Evolutionary conservation across 2,888 invertebrate species (phyloP), one percentile per base, ranked within the genome.

Genomic region (Sesamia inferens): DNA sequence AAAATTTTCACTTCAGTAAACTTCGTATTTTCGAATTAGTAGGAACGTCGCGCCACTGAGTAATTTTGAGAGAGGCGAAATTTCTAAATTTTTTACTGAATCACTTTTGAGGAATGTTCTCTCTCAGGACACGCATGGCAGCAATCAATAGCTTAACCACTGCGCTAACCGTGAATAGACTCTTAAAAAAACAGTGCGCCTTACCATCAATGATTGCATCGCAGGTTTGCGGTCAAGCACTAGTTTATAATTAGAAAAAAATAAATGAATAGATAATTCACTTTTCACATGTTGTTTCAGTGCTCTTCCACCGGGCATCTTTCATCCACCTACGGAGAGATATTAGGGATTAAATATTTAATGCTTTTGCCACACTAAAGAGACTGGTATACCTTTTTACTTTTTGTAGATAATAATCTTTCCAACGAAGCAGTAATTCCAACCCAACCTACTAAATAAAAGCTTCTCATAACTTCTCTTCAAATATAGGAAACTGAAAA

Each of bases 401-500:
- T 6, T 69, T 51, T 54, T 58, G 7, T 24, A 42, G 47, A 11
- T 62, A 39, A 47, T 16, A 31, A 58, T 24, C 14, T n/a, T 54
- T 47, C 13, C 31, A 14, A 47, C 4, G 44, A 22, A 8, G 13
- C 39, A 48, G 24, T 59, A 42, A 48, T 65, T 75, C n/a, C 0
- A 55, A 5, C 14, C 48, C 39, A 11, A 11, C n/a, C 13, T 1
- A 6, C 13, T n/a, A 39, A 16, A 10, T 51, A 54, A 79, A 71
- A 57, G 2, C 19, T 73, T 16, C 24, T 39, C 8, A 16, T 7
- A 51, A 31, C 19, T 64, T 63, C 54, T n/a, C 54, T n/a, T 14
- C 14, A 74, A 79, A 55, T 2, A n/a, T 65, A 55, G 5, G 5
- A 10, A 22, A 31, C 47, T 48, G 79, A 76, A 76, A 76, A 76